Evolutionary conservation across 2,888 invertebrate genomes (phyloP), one percentile per base, ranked within the genome.

Genomic region (Steinernema carpocapsae): DNA sequence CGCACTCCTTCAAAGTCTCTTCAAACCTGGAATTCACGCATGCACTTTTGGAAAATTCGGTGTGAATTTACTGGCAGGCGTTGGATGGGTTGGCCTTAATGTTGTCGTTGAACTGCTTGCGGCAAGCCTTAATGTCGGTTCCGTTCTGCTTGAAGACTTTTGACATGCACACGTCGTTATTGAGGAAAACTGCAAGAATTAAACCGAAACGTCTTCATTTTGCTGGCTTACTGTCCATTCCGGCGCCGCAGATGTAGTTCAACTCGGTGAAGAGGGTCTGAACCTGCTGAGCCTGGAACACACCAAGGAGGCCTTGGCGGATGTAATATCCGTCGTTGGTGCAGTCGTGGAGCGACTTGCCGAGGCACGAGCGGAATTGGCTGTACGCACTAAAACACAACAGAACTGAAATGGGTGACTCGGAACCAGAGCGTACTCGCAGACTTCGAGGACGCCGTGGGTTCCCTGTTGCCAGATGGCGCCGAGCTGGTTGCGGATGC

Each of bases 161-260:
- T 32, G 64, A 29, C 64, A 64, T 32, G 64, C 64, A 64, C 64
- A 32, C 12, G 64, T 64, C 64, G 19, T 64, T 64, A 32, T 64
- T 64, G 3, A 64, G 37, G 19, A 14, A 64, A 17, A 64, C 64
- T 64, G 17, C 29, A 64, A 64, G 6, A 2, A 17, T 17, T 48
- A 10, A 12, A 26, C 29, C 4, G 64, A 26, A 26, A 24, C 56
- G 17, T n/a, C 4, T 19, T 2, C 64, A 32, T 3, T n/a, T 48
- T 52, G 19, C 12, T 6, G 14, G 14, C 64, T 37, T 64, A 64
- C 64, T 4, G 64, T 64, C 64, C 64, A 64, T 64, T 29, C 64
- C 64, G 19, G 64, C 64, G 7, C 64, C 64, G 29, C 64, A 64
- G 17, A 64, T 64, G 64, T 32, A 64, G 64, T 64, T 64, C 12